Percentiles rank a stretch among this genome's conserved stretches.
phyloP scores from a whole-genome alignment of 2,113 vertebrate species.

The Nymphicus hollandicus region DNA sequence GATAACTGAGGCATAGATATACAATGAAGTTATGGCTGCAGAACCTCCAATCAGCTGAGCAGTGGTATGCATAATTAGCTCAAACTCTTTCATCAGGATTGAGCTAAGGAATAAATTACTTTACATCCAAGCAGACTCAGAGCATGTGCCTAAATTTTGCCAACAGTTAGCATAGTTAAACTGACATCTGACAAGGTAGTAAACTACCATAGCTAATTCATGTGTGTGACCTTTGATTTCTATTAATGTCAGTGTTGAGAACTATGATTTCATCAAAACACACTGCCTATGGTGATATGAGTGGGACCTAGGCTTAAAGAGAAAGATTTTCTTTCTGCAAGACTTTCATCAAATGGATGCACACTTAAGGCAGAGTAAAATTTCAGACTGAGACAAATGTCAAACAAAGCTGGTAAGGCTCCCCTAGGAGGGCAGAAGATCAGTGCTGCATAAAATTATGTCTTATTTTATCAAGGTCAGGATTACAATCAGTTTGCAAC shows the following conservation, averaged over 20 bases:
- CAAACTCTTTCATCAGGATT: not conserved
- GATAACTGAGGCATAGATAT: not conserved
- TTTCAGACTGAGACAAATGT: not conserved
- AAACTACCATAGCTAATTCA: not conserved
- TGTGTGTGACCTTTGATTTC: not conserved
- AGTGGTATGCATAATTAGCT: not conserved
- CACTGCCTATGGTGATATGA: not conserved
- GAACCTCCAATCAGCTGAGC: not conserved
- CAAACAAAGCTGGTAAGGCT: not conserved
- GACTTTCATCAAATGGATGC: not conserved
- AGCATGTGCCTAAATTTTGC: not conserved
- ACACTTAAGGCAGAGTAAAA: not conserved
- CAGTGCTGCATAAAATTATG: not conserved
- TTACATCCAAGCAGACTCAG: not conserved
- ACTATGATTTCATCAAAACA: not conserved
- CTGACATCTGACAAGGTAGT: not conserved
- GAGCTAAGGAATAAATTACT: not conserved
- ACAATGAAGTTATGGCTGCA: not conserved
- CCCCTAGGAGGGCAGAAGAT: not conserved
- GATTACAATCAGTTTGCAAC: not conserved
- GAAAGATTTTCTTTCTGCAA: not conserved
- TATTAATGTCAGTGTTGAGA: not conserved
- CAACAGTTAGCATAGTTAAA: not conserved
- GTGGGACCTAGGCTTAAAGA: not conserved
- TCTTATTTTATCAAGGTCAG: not conserved